Evolutionary conservation across 2,113 vertebrate species (phyloP).

Genomic region (Gambusia affinis): DNA sequence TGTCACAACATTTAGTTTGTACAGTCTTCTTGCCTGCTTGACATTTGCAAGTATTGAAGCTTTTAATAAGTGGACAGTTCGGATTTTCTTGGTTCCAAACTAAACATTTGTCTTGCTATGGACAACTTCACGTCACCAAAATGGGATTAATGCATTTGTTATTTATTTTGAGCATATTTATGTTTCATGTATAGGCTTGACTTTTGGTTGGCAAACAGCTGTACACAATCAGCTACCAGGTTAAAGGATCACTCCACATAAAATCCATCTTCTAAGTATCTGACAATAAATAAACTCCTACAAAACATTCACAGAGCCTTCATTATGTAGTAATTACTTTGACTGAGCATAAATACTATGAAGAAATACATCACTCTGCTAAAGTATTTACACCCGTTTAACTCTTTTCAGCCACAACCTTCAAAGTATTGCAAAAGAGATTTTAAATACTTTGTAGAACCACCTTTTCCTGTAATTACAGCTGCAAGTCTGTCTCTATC

Average conservation of each 20-base stretch:
- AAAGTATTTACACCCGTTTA: not conserved
- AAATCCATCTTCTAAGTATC: not conserved
- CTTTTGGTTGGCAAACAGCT: constrained; percentile 14
- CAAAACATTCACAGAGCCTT: not conserved
- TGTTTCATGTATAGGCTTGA: constrained; percentile 4
- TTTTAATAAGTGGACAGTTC: constrained; percentile 6
- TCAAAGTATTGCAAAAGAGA: not conserved
- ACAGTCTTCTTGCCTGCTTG: not conserved
- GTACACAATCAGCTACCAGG: not conserved
- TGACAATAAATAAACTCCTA: not conserved
- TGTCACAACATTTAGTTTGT: constrained; percentile 22
- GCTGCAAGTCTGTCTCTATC: not conserved
- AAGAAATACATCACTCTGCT: not conserved
- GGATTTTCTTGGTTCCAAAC: constrained; percentile 9
- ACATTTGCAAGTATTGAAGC: not conserved
- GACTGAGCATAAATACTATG: not conserved
- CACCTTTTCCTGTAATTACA: not conserved
- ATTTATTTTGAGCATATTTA: constrained; percentile 28
- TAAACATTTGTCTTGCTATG: not conserved
- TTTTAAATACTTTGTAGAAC: too few species aligned
- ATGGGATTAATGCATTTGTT: not conserved
- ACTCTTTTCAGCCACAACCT: not conserved
- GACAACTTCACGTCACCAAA: constrained; percentile 6
- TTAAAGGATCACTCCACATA: constrained; percentile 14
- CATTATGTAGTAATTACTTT: not conserved